Evolutionary conservation across 2,888 invertebrate genomes (phyloP).

Genomic region (Phania funesta): DNA sequence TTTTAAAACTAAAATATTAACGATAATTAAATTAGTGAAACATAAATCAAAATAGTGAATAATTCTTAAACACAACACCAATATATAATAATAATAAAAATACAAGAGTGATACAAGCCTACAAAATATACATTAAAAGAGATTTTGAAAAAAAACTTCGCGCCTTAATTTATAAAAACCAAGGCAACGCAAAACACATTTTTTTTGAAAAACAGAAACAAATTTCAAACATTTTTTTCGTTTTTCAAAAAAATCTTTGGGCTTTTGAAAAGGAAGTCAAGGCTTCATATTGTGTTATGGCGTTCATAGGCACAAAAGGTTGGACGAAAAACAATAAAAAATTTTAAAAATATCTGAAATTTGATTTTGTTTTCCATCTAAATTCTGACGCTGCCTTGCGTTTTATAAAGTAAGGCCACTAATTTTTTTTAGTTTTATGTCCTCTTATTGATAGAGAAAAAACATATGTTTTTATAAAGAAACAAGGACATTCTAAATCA

Average conservation of each 20-base stretch:
- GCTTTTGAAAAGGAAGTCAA: too few species aligned
- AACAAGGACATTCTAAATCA: slow-evolving; percentile 23
- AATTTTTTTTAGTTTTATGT: too few species aligned
- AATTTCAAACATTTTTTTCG: too few species aligned
- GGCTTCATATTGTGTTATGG: too few species aligned
- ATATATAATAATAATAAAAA: slow-evolving; percentile 29
- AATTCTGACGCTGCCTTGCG: too few species aligned
- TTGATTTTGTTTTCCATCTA: background rate
- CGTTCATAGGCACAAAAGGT: too few species aligned
- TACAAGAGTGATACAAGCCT: slow-evolving; percentile 34
- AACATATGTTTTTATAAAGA: background rate
- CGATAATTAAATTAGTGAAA: background rate
- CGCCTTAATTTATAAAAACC: too few species aligned
- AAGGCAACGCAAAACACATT: too few species aligned
- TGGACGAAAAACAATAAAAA: background rate
- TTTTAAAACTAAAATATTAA: background rate
- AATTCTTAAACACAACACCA: slow-evolving; percentile 41
- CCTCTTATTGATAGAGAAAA: too few species aligned
- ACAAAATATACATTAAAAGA: slow-evolving; percentile 51
- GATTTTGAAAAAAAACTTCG: slow-evolving; percentile 18
- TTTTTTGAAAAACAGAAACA: too few species aligned
- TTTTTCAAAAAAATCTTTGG: too few species aligned
- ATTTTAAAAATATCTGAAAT: background rate
- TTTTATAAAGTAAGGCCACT: too few species aligned
- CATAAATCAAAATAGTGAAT: slow-evolving; percentile 9